Evolutionary conservation across 2,888 invertebrate species (phyloP).

Genomic region (Listrodromus nycthemerus): DNA sequence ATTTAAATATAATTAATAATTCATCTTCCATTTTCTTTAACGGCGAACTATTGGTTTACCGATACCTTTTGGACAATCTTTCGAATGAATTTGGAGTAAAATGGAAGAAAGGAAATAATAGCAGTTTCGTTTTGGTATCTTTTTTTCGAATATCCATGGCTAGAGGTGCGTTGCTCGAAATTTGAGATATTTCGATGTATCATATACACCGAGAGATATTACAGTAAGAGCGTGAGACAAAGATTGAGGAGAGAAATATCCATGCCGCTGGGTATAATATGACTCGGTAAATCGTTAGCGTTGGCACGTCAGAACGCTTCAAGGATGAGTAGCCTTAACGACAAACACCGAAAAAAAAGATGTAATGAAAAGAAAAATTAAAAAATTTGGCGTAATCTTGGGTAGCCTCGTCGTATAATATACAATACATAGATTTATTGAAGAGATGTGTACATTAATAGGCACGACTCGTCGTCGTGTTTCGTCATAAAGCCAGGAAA

Average conservation of each 20-base stretch:
- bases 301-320: conserved; percentile 47
- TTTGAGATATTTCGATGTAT: conserved; percentile 38
- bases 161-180: background rate
- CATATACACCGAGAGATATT: conserved; percentile 20
- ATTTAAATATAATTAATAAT: background rate
- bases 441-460: conserved; percentile 34
- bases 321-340: background rate
- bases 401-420: conserved; percentile 23
- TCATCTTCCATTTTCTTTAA: background rate
- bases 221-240: conserved; percentile 11
- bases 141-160: conserved; percentile 17
- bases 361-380: conserved; percentile 3
- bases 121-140: background rate
- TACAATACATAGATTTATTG: conserved; percentile 36
- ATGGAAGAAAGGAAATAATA: background rate
- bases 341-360: conserved; percentile 1
- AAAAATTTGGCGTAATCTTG: conserved; percentile 20
- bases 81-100: conserved; percentile 16
- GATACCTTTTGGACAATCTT: conserved; percentile 48
- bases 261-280: background rate
- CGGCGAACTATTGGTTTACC: background rate
- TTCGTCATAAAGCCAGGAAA: conserved; percentile 14
- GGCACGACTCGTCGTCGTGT: conserved; percentile 13
- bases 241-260: conserved; percentile 15
- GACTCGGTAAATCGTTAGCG: conserved; percentile 46